Percentiles rank a stretch among this genome's conserved stretches.
Conservation (phyloP, 2,888 invertebrate species). For the Drosophila kuntzei region DNA sequence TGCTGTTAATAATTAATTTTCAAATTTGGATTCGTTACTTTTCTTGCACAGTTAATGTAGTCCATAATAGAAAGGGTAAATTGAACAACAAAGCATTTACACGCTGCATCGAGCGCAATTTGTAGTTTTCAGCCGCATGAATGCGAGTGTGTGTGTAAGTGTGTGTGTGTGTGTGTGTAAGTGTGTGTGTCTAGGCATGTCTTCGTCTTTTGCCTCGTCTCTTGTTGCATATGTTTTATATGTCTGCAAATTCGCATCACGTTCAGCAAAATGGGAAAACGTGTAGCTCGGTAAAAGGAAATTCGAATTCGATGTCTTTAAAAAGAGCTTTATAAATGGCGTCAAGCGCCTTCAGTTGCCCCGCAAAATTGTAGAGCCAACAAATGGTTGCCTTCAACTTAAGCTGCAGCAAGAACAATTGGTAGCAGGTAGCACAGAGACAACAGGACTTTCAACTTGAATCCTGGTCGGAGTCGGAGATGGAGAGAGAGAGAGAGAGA, state of each 20-base stretch:
- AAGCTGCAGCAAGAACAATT: slow-evolving; percentile 36
- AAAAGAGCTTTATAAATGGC: slow-evolving; percentile 70
- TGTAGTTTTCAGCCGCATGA: slow-evolving; percentile 15
- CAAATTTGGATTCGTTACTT: neutral
- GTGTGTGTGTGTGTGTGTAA: slow-evolving; percentile 8
- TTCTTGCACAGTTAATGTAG: slow-evolving; percentile 15
- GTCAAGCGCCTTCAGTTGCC: slow-evolving; percentile 20
- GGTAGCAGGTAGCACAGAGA: slow-evolving; percentile 40
- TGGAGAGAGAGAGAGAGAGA: neutral
- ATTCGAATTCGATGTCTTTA: slow-evolving; percentile 79
- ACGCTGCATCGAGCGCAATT: slow-evolving; percentile 49
- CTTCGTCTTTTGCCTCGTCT: slow-evolving; percentile 16
- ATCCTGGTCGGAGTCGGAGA: slow-evolving; percentile 2
- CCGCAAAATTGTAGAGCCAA: slow-evolving; percentile 22
- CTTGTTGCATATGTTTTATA: slow-evolving; percentile 49
- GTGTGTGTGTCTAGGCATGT: slow-evolving; percentile 23
- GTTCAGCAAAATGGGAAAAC: slow-evolving; percentile 72
- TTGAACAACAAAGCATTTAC: slow-evolving; percentile 50
- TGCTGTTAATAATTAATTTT: slow-evolving; percentile 2
- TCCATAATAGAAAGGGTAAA: slow-evolving; percentile 6
- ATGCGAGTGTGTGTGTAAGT: slow-evolving; percentile 8
- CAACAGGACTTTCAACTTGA: slow-evolving; percentile 24
- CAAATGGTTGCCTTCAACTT: slow-evolving; percentile 37
- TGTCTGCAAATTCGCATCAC: slow-evolving; percentile 70
- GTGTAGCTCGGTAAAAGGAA: slow-evolving; percentile 68